Conservation (phyloP, 30 jellyfish, hydroid and myxozoan species). For the Aurelia sp. region DNA sequence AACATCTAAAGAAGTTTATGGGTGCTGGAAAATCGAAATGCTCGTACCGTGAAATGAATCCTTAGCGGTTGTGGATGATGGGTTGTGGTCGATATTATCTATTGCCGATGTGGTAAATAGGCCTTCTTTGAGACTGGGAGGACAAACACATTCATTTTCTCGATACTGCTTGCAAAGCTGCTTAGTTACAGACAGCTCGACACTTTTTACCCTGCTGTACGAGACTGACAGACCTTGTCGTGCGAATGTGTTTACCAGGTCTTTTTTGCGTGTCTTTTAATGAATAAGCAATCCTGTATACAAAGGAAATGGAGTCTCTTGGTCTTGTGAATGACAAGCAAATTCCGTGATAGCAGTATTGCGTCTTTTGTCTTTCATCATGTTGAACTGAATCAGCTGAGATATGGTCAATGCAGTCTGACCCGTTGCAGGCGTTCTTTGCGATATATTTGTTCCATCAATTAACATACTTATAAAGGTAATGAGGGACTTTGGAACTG, state of each 20-base stretch:
- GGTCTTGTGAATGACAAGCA: not conserved
- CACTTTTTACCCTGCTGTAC: slow-evolving; percentile 20
- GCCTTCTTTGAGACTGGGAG: not conserved
- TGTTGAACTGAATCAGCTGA: not conserved
- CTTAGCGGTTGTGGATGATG: not conserved
- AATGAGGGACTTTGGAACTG: not conserved
- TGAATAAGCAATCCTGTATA: not conserved
- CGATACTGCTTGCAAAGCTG: slow-evolving; percentile 36
- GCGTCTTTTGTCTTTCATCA: slow-evolving; percentile 11
- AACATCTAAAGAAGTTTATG: too few species aligned
- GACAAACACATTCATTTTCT: slow-evolving; percentile 19
- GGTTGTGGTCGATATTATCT: slow-evolving; percentile 56
- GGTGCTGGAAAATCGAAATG: slow-evolving; percentile 38
- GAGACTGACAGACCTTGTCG: not conserved
- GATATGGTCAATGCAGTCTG: not conserved
- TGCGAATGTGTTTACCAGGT: not conserved
- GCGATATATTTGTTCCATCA: not conserved
- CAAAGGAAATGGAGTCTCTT: slow-evolving; percentile 25
- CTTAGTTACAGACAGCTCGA: slow-evolving; percentile 1
- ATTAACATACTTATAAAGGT: not conserved
- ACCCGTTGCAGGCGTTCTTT: not conserved
- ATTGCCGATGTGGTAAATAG: slow-evolving; percentile 33
- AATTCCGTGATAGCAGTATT: not conserved
- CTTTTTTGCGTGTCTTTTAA: slow-evolving; percentile 13
- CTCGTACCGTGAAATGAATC: slow-evolving; percentile 39